phyloP scores from a whole-genome alignment of 64 coral and sea anemone species.

The Hydrozoanthus tunicans region DNA sequence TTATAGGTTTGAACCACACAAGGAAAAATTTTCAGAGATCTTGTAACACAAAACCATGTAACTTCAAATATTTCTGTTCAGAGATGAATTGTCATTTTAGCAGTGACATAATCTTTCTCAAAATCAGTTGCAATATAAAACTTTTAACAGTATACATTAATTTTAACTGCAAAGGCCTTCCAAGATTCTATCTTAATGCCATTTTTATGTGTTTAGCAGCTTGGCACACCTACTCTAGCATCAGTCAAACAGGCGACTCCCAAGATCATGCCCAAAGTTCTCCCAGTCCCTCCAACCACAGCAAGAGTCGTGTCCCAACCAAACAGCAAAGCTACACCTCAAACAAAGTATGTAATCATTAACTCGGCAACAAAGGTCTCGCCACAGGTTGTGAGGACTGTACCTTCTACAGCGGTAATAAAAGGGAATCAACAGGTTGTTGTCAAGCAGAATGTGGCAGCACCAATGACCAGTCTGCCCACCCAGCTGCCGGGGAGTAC shows the following conservation, averaged over 20 bases:
- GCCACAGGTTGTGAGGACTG: constrained; percentile 27
- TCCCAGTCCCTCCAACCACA: background rate
- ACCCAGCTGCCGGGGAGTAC: constrained; percentile 18
- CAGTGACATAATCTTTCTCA: no score
- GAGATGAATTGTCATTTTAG: no score
- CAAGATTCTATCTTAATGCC: no score
- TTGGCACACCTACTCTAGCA: background rate
- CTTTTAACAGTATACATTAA: no score
- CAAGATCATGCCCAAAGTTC: constrained; percentile 14
- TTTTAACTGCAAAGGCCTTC: no score
- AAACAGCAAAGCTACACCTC: background rate
- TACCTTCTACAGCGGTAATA: constrained; percentile 42
- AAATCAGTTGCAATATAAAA: no score
- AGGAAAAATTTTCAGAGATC: no score
- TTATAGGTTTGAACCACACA: no score
- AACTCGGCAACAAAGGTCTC: constrained; percentile 44
- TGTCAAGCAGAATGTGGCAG: background rate
- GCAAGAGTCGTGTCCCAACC: background rate
- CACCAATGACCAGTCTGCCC: background rate
- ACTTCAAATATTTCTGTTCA: no score
- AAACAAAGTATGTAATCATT: constrained; percentile 24
- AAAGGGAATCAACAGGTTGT: constrained; percentile 16
- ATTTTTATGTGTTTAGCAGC: constrained; percentile 1
- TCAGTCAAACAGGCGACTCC: constrained; percentile 44
- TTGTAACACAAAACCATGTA: no score